Base-by-base conservation (phyloP, 2,888 invertebrate species). In the Pristionchus arcanus region DNA sequence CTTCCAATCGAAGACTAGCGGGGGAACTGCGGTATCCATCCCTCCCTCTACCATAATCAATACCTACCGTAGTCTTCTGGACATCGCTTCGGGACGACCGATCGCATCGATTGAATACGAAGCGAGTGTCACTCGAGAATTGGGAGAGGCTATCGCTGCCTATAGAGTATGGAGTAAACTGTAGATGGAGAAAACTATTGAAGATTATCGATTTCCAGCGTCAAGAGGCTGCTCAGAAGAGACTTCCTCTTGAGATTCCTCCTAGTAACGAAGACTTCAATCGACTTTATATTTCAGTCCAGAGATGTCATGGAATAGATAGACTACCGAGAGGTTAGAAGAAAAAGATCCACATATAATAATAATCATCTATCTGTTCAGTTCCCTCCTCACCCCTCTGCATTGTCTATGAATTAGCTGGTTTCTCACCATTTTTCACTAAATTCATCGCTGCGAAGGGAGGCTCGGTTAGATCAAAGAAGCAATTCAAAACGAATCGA, bases 391-490 rank as follows among this genome's bases (percentile, higher is more conserved):
- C 63, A 11, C 84, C 66, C 0, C 53, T 90, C 3, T 90, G 90
- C 34, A 81, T 93, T 3, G 92, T 92, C 74, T 92, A 93, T 81
- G 93, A 93, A 87, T 81, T 93, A 16, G 84, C 91, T 19, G 89
- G 91, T 11, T 92, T 93, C 83, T 93, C 93, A 7, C 92, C 93
- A 16, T 93, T 87, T 77, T 91, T 92, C 90, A 92, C 92, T 11
- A 91, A 92, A 53, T 92, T 91, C 55, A 89, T 90, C 28, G 91
- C 87, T 2, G 85, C 74, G 5, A 84, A 59, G 9, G 84, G 90
- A 84, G 55, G 74, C 71, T n/a, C 49, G 88, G 87, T 66, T 90
- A 91, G 59, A 77, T 91, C 55, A 49, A 88, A 5, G 3, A 16
- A 49, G 7, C n/a, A 21, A 42, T 21, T 7, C 42, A 53, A 15